Evolutionary conservation across 2,113 vertebrate genomes (phyloP).

Genomic region (Xiphophorus maculatus): DNA sequence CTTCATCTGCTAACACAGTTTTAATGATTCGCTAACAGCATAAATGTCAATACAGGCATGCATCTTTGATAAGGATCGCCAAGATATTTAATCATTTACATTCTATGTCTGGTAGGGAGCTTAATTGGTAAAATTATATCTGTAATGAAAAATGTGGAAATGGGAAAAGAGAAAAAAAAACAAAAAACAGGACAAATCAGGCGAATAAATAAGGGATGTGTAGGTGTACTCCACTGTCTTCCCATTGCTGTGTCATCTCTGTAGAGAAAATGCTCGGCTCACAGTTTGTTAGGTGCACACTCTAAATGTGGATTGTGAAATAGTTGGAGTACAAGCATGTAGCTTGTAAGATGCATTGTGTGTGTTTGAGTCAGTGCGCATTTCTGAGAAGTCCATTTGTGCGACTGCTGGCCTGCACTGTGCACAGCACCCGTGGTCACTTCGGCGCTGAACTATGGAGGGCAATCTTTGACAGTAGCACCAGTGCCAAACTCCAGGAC

Average conservation of each 20-base stretch:
- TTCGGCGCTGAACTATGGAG: conserved; percentile 42
- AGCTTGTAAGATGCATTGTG: conserved; percentile 33
- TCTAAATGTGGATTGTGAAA: conserved; percentile 57
- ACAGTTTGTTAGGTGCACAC: conserved; percentile 46
- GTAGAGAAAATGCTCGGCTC: conserved; percentile 43
- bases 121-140: conserved; percentile 11
- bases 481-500: conserved; percentile 5
- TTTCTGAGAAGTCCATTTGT: conserved; percentile 30
- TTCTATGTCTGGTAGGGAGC: conserved; percentile 6
- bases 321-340: conserved; percentile 46
- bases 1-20: neutral
- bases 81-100: conserved; percentile 13
- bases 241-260: conserved; percentile 43
- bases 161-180: conserved; percentile 7
- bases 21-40: neutral
- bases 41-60: neutral
- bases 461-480: conserved; percentile 22
- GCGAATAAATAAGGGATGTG: conserved; percentile 55
- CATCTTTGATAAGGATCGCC: conserved; percentile 12
- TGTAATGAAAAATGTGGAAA: conserved; percentile 19
- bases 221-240: conserved; percentile 63
- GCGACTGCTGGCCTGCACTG: conserved; percentile 16
- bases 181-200: conserved; percentile 4
- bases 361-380: conserved; percentile 12
- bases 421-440: conserved; percentile 2